phyloP scores from a whole-genome alignment of 2,113 vertebrate genomes.

The Spea multiplicata region DNA sequence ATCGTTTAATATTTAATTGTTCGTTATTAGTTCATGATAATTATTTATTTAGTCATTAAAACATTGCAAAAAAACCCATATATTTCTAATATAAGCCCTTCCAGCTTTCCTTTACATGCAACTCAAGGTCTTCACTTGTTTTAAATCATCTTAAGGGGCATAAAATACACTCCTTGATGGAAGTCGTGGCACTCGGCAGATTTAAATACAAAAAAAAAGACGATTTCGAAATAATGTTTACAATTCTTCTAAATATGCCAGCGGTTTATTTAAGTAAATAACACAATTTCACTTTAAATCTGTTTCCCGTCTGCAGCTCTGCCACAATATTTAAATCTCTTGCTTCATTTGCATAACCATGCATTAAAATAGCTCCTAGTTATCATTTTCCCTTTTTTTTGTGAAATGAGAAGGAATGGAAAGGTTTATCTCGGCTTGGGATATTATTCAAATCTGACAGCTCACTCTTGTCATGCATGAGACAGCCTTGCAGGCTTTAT shows the following conservation, averaged over 20 bases:
- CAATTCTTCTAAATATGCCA: constrained; percentile 4
- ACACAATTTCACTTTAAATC: constrained; percentile 29
- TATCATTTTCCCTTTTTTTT: constrained; percentile 63
- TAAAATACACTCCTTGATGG: too few relatives aligned
- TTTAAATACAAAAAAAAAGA: too few relatives aligned
- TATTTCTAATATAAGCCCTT: too few relatives aligned
- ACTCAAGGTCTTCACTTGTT: too few relatives aligned
- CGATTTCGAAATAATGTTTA: background rate
- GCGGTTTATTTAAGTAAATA: constrained; percentile 1
- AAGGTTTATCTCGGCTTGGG: constrained; percentile 57
- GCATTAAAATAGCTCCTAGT: constrained; percentile 63
- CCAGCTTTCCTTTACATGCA: too few relatives aligned
- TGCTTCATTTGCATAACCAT: constrained; percentile 65
- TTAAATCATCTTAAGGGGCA: too few relatives aligned
- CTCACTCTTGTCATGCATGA: constrained; percentile 61
- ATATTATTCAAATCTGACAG: constrained; percentile 67
- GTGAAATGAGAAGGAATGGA: constrained; percentile 44
- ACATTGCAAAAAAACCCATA: too few relatives aligned
- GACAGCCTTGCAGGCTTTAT: constrained; percentile 57
- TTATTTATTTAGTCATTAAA: too few relatives aligned
- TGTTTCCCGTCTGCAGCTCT: constrained; percentile 50
- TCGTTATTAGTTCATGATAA: too few relatives aligned
- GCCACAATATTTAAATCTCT: constrained; percentile 64
- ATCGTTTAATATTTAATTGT: too few relatives aligned
- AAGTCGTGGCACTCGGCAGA: too few relatives aligned